Conservation (phyloP, 2,113 vertebrate genomes). For the Psilopogon haemacephalus region DNA sequence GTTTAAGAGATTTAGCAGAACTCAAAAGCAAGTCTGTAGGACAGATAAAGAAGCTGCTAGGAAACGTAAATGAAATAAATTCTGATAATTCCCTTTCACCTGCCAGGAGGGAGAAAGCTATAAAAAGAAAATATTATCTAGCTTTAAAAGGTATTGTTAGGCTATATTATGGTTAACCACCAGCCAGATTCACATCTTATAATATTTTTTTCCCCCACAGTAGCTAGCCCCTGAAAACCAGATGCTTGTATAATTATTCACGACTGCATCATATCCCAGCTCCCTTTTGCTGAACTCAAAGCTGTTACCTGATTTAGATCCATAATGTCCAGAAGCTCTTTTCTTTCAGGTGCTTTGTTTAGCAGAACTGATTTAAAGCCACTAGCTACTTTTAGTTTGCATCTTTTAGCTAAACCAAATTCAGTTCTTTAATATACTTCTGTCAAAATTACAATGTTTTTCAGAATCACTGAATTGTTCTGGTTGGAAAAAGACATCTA, state of each 20-base stretch:
- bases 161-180: neutral
- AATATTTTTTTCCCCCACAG: neutral
- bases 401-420: neutral
- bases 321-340: neutral
- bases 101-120: neutral
- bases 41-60: slow-evolving; percentile 16
- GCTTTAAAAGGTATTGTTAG: slow-evolving; percentile 8
- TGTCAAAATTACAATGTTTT: neutral
- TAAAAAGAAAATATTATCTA: neutral
- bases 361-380: neutral
- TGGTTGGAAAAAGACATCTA: no score
- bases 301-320: neutral
- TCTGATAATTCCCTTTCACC: slow-evolving; percentile 10
- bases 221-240: neutral
- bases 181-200: neutral
- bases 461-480: no score
- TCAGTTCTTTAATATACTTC: neutral
- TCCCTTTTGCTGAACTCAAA: neutral
- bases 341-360: neutral
- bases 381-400: neutral
- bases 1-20: neutral
- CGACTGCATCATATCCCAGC: neutral
- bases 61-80: slow-evolving; percentile 26
- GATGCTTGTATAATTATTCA: neutral
- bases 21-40: neutral